Conservation (phyloP, 2,797 vertebrate genomes). For the Echeneis naucrates region DNA sequence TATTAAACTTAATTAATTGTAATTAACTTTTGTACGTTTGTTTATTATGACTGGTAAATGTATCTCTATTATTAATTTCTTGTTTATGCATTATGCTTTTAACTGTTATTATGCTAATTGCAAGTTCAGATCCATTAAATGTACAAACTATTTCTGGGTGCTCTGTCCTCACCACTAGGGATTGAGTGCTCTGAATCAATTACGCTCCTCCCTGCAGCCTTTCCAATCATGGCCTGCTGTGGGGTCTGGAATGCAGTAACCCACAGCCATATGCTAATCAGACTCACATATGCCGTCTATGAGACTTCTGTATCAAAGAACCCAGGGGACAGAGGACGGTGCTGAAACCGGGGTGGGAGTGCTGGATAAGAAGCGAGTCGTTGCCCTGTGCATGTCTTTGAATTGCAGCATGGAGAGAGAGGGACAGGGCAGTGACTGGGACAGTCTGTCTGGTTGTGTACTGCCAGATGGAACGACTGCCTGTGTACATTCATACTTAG, state of each 20-base stretch:
- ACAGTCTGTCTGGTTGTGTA: conserved; percentile 64
- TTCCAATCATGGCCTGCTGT: conserved; percentile 62
- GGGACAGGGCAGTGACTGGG: conserved; percentile 55
- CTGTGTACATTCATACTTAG: conserved; percentile 73
- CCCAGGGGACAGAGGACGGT: conserved; percentile 64
- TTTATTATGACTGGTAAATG: too few species aligned
- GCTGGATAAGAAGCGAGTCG: conserved; percentile 62
- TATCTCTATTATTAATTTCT: too few species aligned
- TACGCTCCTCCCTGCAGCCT: conserved; percentile 66
- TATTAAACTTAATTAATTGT: not conserved
- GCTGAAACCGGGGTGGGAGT: conserved; percentile 43
- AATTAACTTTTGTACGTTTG: not conserved
- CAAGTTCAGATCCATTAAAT: conserved; percentile 27
- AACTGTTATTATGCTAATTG: too few species aligned
- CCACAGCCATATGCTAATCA: conserved; percentile 79
- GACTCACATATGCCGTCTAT: conserved; percentile 79
- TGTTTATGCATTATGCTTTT: too few species aligned
- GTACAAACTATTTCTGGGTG: conserved; percentile 27
- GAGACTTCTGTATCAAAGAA: conserved; percentile 77
- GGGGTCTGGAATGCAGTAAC: conserved; percentile 67
- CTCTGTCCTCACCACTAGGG: conserved; percentile 38
- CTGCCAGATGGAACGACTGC: conserved; percentile 81
- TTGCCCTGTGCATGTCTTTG: conserved; percentile 65
- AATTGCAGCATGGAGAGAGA: conserved; percentile 45
- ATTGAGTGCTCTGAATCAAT: conserved; percentile 77